A percentile compares a stretch with the other conserved stretches of the same genome.
phyloP scores from a whole-genome alignment of 2,113 vertebrate genomes.

The Datnioides undecimradiatus region DNA sequence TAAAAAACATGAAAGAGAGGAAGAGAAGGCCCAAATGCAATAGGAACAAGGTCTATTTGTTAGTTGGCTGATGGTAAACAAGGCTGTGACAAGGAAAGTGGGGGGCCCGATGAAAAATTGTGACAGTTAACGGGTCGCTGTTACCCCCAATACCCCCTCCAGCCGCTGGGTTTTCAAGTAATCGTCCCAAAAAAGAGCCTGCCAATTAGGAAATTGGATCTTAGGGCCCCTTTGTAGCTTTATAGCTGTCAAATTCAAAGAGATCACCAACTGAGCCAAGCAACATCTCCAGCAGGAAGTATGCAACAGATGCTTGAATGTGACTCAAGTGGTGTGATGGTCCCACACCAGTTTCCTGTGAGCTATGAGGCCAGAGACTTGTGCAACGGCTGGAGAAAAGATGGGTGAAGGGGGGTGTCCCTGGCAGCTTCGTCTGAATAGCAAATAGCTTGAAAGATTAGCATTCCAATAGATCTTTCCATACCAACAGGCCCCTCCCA shows the following conservation, averaged over 20 bases:
- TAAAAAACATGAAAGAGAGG: background rate
- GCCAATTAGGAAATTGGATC: conserved; percentile 32
- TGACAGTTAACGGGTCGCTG: conserved; percentile 31
- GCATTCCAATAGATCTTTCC: conserved; percentile 76
- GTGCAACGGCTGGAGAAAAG: conserved; percentile 39
- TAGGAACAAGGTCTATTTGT: conserved; percentile 33
- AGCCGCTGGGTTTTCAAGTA: conserved; percentile 33
- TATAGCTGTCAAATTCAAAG: conserved; percentile 12
- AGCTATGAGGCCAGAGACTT: conserved; percentile 28
- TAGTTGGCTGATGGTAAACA: conserved; percentile 14
- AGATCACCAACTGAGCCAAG: conserved; percentile 15
- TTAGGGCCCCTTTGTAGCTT: conserved; percentile 13
- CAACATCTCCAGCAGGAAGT: conserved; percentile 21
- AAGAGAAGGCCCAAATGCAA: conserved; percentile 5
- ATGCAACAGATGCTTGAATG: conserved; percentile 47
- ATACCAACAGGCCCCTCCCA: conserved; percentile 69
- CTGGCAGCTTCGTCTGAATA: conserved; percentile 58
- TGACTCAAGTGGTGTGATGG: conserved; percentile 37
- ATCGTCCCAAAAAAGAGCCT: conserved; percentile 23
- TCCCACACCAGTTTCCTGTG: conserved; percentile 54
- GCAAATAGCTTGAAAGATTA: conserved; percentile 71
- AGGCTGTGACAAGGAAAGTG: conserved; percentile 17
- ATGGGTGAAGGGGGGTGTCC: conserved; percentile 9
- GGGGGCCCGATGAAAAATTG: conserved; percentile 7
- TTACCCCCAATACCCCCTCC: conserved; percentile 39